A percentile compares a stretch with the other conserved stretches of the same genome.
phyloP scores from a whole-genome alignment of 2,113 vertebrate species.

The Pterocles burchelli region DNA sequence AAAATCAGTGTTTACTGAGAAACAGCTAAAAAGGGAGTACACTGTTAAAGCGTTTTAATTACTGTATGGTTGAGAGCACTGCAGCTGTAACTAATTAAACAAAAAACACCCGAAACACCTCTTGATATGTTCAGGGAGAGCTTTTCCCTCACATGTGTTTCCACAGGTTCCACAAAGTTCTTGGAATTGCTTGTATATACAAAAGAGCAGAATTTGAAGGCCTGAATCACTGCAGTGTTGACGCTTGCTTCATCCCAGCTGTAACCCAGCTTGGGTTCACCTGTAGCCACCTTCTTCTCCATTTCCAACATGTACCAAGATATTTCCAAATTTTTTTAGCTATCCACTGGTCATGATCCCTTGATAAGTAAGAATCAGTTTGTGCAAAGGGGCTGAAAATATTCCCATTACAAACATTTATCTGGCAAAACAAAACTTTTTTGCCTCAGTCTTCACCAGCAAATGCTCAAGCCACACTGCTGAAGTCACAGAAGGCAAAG shows the following conservation, averaged over 20 bases:
- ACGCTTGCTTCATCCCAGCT: background rate
- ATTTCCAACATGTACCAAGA: background rate
- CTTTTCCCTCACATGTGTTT: background rate
- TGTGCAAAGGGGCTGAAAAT: background rate
- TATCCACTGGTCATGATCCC: background rate
- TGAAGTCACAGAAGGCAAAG: too few relatives aligned
- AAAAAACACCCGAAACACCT: background rate
- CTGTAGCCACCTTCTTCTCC: background rate
- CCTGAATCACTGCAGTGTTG: background rate
- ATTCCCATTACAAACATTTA: background rate
- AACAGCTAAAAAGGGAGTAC: background rate
- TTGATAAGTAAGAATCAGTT: background rate
- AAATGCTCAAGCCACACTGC: too few relatives aligned
- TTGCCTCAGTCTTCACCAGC: too few relatives aligned
- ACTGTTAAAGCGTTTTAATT: background rate
- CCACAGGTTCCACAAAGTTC: background rate
- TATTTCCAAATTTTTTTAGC: too few relatives aligned
- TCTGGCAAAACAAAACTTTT: background rate
- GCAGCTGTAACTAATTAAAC: background rate
- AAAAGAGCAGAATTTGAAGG: background rate
- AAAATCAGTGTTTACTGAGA: background rate
- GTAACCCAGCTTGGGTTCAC: background rate
- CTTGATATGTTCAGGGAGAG: background rate
- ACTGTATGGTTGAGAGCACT: background rate
- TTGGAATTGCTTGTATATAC: background rate